Base-by-base conservation (phyloP, 2,797 vertebrate species). In the Prionace glauca region DNA sequence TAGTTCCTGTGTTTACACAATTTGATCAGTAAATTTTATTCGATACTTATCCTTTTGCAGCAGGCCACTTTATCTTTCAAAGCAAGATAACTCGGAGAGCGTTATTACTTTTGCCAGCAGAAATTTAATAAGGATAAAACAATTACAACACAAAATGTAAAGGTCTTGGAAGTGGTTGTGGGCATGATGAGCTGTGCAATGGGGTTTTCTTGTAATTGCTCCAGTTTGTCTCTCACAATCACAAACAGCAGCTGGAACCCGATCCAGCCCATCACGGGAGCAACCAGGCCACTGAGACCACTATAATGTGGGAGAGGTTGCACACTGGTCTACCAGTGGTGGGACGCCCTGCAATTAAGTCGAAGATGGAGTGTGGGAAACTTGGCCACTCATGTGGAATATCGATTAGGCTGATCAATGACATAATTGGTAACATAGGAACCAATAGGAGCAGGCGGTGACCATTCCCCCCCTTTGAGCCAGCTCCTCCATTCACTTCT, bases 101-200 rank as follows among this genome's bases (percentile, higher is more conserved):
- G 60, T 90, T 90, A 92, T 67, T 92, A 41, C n/a, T 22, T 69
- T 92, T 92, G 90, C 90, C 22, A 36, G 36, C 90, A 41, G 90
- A 92, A 92, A 92, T 92, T 69, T 92, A 69, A 92, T 92, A 92
- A 67, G 65, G 90, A 69, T 92, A 69, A 92, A 69, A 92, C 62
- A 41, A 67, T 90, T 90, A n/a, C 14, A 0, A 7, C 90, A 92
- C 62, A 41, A 92, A 92, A 69, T 11, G 36, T 92, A 69, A 69
- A 69, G 20, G 90, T 18, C n/a, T 91, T 91, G 60, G 32, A 67
- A 91, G 90, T 69, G 14, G 62, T 92, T 92, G 36, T 69, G 22
- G 90, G 36, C 90, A 69, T 92, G 22, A 62, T 92, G 36, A 24
- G 62, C n/a, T 92, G 65, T 69, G 65, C 22, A 92, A 92, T 92